Evolutionary conservation across 53 echinoderm and acorn worm species (phyloP), one percentile per base, ranked within the genome.

Genomic region (Zoroaster sp.): DNA sequence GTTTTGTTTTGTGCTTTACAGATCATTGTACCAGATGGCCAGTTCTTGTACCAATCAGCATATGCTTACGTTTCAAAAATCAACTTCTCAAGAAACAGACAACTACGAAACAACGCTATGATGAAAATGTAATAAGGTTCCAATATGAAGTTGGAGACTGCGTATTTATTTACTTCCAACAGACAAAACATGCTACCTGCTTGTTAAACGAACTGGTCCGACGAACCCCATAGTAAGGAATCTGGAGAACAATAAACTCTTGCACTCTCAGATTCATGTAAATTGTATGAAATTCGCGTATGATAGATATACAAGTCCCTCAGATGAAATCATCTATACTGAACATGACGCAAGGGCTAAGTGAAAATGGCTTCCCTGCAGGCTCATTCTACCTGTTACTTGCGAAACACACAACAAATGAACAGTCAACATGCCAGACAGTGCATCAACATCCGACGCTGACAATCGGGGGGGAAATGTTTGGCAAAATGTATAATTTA

Each of bases 201-300:
- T 87, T 36, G 87, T 87, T 37, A 49, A 87, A 35, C 87, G 47
- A 47, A 87, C 49, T 72, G 73, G 87, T 10, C 87, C 73, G 6
- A 53, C 70, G 4, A 72, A 87, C 36, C 73, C 47, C 35, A 69
- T 43, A 51, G 87, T 87, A 13, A 69, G 52, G 34, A 87, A 72
- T 44, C 45, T 44, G 45, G 45, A 44, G 45, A 44, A 44, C 45
- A 0, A 44, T 44, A 44, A 44, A 35, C 32, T 79, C 2, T 72
- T 87, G 34, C 35, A 30, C 14, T 72, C 73, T 28, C 72, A 33
- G 30, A 87, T 87, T 72, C 87, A 87, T 73, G 87, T 87, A 17
- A 87, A 87, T 73, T 53, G 73, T 73, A 87, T 87, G 87, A 87
- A 87, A 73, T 87, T 72, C 45, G 74, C 87, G 4, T 87, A 46